Percentiles rank a stretch among this genome's conserved stretches.
These are phyloP conservation scores for Pemphigus obesinymphae DNA, from an alignment of 1,140 invertebrate genomes.

Conservation along the genomic window DNA sequence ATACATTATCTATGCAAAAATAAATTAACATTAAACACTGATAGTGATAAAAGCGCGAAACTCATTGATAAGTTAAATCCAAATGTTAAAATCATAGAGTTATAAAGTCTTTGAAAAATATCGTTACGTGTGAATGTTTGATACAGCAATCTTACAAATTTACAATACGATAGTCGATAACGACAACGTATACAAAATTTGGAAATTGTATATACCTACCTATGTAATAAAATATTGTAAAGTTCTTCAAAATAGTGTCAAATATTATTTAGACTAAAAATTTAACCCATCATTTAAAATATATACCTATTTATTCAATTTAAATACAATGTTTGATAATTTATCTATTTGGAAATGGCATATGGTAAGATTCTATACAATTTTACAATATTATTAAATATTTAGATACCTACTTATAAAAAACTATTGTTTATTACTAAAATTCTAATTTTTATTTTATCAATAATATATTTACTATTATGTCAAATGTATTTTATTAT, in stretches of 20 bases:
- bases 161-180: neutral
- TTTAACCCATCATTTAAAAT: neutral
- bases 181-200: neutral
- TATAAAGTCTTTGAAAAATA: neutral
- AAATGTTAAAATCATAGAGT: neutral
- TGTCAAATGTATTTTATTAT: too few species aligned
- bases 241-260: neutral
- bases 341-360: slow-evolving; percentile 37
- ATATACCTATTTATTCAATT: neutral
- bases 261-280: neutral
- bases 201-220: neutral
- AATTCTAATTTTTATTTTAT: too few species aligned
- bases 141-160: neutral
- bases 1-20: too few species aligned
- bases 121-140: neutral
- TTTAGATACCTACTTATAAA: too few species aligned
- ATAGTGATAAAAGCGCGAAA: slow-evolving; percentile 16
- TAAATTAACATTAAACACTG: neutral
- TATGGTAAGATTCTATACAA: slow-evolving; percentile 16
- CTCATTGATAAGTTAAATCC: neutral
- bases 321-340: slow-evolving; percentile 38
- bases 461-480: too few species aligned
- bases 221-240: neutral
- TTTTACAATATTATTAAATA: neutral
- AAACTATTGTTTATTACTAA: too few species aligned